Evolutionary conservation across 2,113 vertebrate species (phyloP), one percentile per base, ranked within the genome.

Genomic region (Emydura subglobosa): DNA sequence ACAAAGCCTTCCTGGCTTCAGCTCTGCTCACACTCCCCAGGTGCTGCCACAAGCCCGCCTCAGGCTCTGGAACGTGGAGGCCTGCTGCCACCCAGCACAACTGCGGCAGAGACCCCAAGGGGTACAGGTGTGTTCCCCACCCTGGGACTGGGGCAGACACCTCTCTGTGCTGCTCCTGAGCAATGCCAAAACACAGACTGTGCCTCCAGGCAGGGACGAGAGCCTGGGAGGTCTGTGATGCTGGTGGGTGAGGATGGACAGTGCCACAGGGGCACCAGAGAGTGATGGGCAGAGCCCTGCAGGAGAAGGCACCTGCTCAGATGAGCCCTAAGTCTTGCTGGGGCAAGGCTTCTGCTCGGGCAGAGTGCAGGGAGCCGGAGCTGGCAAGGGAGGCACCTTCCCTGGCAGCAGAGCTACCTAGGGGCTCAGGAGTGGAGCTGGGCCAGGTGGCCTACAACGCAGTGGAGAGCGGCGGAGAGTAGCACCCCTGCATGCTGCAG

Each of bases 201-300:
- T 27, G 25, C 27, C 11, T 59, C 27, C 11, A 3, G 57, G 82
- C 65, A 85, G 59, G 84, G 42, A 89, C 68, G 86, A 34, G 92
- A 86, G 89, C 57, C 91, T 84, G 87, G 57, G 82, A 85, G 83
- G 87, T 91, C 90, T 90, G 55, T 34, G 82, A 79, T 25, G 50
- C 10, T 57, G 79, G 74, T 84, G 68, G 14, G 74, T 55, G 88
- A 7, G 87, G 27, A n/a, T 83, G 25, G 65, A 42, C 51, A 85
- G 74, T 1, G 57, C 57, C 57, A 59, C 29, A 55, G 24, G 57
- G 57, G 11, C 57, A 29, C 27, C 57, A 59, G 57, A 19, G 65
- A 68, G 24, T 83, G 76, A 44, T 22, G n/a, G 55, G 47, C 68
- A 92, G 24, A 79, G 6, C 39, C 57, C 59, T 22, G 49, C 44